Evolutionary conservation across 2,888 invertebrate genomes (phyloP).

Genomic region (Drosophila mimica): DNA sequence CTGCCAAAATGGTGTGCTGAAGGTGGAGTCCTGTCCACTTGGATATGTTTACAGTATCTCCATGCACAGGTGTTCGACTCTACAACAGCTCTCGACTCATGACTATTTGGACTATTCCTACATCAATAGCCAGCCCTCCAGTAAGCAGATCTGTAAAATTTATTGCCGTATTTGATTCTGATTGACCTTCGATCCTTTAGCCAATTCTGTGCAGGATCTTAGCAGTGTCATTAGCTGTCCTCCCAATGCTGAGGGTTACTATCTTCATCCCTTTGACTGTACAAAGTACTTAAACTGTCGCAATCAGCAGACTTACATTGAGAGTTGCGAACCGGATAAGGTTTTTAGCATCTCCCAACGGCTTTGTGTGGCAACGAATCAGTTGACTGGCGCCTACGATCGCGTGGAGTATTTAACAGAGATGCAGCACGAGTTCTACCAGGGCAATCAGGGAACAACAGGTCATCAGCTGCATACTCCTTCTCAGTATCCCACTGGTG

Average conservation of each 20-base stretch:
- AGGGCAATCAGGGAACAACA: slow-evolving; percentile 7
- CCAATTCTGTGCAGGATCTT: slow-evolving; percentile 70
- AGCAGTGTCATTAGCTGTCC: slow-evolving; percentile 85
- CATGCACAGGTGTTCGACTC: slow-evolving; percentile 86
- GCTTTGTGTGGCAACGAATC: slow-evolving; percentile 87
- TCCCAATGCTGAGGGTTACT: slow-evolving; percentile 85
- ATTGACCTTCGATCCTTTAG: slow-evolving; percentile 22
- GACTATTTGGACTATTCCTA: slow-evolving; percentile 61
- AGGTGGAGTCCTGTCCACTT: slow-evolving; percentile 87
- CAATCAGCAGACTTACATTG: slow-evolving; percentile 87
- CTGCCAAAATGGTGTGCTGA: slow-evolving; percentile 88
- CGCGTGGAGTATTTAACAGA: slow-evolving; percentile 76
- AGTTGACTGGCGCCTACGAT: slow-evolving; percentile 85
- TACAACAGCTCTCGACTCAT: slow-evolving; percentile 85
- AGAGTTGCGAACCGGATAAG: slow-evolving; percentile 88
- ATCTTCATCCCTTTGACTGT: slow-evolving; percentile 86
- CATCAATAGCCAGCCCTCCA: slow-evolving; percentile 25
- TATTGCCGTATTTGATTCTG: neutral
- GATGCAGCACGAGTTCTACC: slow-evolving; percentile 59
- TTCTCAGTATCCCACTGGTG: neutral
- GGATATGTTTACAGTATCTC: slow-evolving; percentile 87
- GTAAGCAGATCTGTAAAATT: slow-evolving; percentile 30
- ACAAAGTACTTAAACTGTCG: slow-evolving; percentile 89
- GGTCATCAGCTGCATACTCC: neutral
- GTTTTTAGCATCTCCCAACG: slow-evolving; percentile 87